phyloP scores from a whole-genome alignment of 1,140 invertebrate species.

The Sesamia nonagrioides region DNA sequence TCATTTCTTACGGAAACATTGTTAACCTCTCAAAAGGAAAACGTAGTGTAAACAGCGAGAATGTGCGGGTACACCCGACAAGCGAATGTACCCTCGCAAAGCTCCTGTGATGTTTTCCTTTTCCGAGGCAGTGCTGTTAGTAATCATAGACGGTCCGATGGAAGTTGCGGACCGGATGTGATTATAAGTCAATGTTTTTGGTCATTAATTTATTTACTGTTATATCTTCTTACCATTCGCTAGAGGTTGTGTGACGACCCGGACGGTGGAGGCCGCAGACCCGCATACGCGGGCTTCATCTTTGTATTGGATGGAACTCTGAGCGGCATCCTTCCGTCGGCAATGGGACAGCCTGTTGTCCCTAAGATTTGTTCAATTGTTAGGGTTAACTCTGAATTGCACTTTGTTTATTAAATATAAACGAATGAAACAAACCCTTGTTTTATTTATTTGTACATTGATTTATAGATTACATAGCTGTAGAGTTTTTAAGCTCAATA shows the following conservation, averaged over 20 bases:
- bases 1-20: constrained; percentile 63
- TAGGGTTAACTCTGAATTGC: constrained; percentile 87
- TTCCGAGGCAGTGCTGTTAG: constrained; percentile 68
- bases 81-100: constrained; percentile 78
- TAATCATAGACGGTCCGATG: constrained; percentile 78
- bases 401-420: constrained; percentile 88
- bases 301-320: constrained; percentile 63
- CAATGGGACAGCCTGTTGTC: constrained; percentile 73
- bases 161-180: constrained; percentile 83
- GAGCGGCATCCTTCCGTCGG: constrained; percentile 68
- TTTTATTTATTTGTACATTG: constrained; percentile 67
- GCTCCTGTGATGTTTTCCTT: constrained; percentile 76
- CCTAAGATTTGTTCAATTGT: constrained; percentile 85
- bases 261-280: constrained; percentile 63
- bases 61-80: constrained; percentile 77
- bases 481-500: too few relatives aligned
- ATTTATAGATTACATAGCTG: too few relatives aligned
- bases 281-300: constrained; percentile 53
- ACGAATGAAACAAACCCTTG: constrained; percentile 77
- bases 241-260: constrained; percentile 72
- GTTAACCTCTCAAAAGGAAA: constrained; percentile 78
- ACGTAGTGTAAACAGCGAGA: constrained; percentile 66
- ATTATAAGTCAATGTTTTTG: constrained; percentile 76
- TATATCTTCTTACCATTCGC: constrained; percentile 67
- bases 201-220: constrained; percentile 65